A percentile compares a stretch with the other conserved stretches of the same genome.
Conservation (phyloP, 1,140 invertebrate species). For the Drosophila azteca region DNA sequence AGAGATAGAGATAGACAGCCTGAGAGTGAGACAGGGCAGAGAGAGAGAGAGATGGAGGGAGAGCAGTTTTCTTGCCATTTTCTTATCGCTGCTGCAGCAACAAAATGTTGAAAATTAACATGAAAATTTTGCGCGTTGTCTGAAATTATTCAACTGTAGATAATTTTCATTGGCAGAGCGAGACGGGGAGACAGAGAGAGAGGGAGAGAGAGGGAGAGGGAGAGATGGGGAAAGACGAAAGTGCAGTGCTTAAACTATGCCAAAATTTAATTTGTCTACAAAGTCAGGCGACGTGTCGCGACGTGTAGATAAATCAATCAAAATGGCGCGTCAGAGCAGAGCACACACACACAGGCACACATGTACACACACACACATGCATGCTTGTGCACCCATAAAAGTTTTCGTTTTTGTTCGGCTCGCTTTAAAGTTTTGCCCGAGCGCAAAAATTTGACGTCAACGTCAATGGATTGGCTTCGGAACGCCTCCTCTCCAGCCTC, state of each 20-base stretch:
- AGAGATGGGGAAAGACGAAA: not conserved
- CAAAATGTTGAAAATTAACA: slow-evolving; percentile 65
- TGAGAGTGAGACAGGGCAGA: no score
- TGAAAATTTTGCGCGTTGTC: slow-evolving; percentile 64
- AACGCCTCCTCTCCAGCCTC: slow-evolving; percentile 20
- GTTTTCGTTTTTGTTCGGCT: slow-evolving; percentile 48
- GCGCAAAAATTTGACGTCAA: slow-evolving; percentile 38
- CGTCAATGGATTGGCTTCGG: slow-evolving; percentile 48
- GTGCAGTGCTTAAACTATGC: slow-evolving; percentile 57
- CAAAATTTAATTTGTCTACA: slow-evolving; percentile 78
- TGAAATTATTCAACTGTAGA: slow-evolving; percentile 77
- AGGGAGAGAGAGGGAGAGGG: no score
- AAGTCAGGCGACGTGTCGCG: slow-evolving; percentile 69
- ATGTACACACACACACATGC: slow-evolving; percentile 18
- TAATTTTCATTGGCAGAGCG: slow-evolving; percentile 63
- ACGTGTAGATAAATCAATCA: slow-evolving; percentile 78
- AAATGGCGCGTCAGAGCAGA: slow-evolving; percentile 46
- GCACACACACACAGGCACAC: slow-evolving; percentile 22
- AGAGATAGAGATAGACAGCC: slow-evolving; percentile 16
- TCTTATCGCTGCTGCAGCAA: slow-evolving; percentile 65
- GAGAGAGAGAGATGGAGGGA: not conserved
- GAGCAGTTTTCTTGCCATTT: slow-evolving; percentile 32
- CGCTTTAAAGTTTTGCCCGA: slow-evolving; percentile 67
- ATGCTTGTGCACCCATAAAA: slow-evolving; percentile 37
- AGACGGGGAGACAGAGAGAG: no score